Conservation (phyloP, 2,113 vertebrate species). For the Chionodraco myersi region DNA sequence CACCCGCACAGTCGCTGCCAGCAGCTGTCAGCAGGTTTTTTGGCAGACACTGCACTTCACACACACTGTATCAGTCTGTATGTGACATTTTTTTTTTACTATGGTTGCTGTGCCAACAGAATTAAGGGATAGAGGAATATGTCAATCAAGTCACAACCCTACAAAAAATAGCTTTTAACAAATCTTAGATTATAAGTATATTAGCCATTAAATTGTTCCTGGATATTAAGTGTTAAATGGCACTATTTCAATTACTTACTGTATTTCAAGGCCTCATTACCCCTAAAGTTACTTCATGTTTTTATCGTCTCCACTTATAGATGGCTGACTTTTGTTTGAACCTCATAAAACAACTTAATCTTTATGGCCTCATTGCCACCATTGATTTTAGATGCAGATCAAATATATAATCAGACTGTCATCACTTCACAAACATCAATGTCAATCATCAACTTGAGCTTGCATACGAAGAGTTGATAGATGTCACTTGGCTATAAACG, state of each 20-base stretch:
- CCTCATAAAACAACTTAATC: constrained; percentile 2
- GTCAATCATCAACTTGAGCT: background rate
- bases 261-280: constrained; percentile 15
- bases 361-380: background rate
- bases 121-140: constrained; percentile 19
- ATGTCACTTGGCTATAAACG: background rate
- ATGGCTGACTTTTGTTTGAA: constrained; percentile 16
- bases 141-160: constrained; percentile 14
- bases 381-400: background rate
- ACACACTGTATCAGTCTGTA: constrained; percentile 8
- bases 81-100: background rate
- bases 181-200: background rate
- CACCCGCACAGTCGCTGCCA: constrained; percentile 53
- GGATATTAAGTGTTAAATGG: constrained; percentile 10
- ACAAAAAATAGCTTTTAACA: constrained; percentile 1
- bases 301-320: constrained; percentile 14
- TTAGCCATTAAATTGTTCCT: constrained; percentile 7
- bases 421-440: background rate
- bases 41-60: constrained; percentile 43
- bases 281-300: constrained; percentile 22
- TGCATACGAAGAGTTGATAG: background rate
- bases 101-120: constrained; percentile 26
- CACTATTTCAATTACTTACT: background rate
- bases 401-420: background rate
- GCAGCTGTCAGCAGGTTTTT: constrained; percentile 57